Percentiles rank a stretch among this genome's conserved stretches.
Evolutionary conservation across 2,888 invertebrate genomes (phyloP).

Genomic region (Reticulitermes lucifugus): DNA sequence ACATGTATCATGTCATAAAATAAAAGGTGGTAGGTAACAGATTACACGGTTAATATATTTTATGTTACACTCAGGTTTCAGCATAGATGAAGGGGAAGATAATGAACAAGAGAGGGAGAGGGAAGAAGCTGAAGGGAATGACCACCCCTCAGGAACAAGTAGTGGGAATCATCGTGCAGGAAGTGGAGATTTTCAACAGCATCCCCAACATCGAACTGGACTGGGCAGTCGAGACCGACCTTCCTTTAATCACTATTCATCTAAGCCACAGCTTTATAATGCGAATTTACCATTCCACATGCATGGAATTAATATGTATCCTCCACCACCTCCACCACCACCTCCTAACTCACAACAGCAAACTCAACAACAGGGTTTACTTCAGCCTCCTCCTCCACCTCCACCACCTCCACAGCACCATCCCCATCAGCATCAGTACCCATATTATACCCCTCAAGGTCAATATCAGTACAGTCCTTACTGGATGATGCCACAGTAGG

Average conservation of each 20-base stretch:
- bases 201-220: constrained; percentile 32
- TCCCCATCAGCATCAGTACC: constrained; percentile 46
- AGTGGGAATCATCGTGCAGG: constrained; percentile 20
- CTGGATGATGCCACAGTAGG: constrained; percentile 53
- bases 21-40: too few species aligned
- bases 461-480: constrained; percentile 52
- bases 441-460: constrained; percentile 47
- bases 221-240: constrained; percentile 51
- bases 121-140: constrained; percentile 35
- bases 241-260: constrained; percentile 57
- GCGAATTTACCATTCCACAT: constrained; percentile 54
- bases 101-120: constrained; percentile 30
- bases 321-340: constrained; percentile 55
- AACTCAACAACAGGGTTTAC: constrained; percentile 42
- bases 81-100: constrained; percentile 44
- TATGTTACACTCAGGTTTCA: constrained; percentile 39
- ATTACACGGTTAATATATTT: not conserved
- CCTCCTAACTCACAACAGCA: constrained; percentile 43
- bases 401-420: constrained; percentile 50
- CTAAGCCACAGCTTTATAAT: constrained; percentile 57
- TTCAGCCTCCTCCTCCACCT: constrained; percentile 54
- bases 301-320: constrained; percentile 54
- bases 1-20: too few species aligned
- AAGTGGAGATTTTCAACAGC: constrained; percentile 35
- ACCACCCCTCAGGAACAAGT: not conserved